phyloP scores from a whole-genome alignment of 2,113 vertebrate genomes.

The Dipodomys spectabilis region DNA sequence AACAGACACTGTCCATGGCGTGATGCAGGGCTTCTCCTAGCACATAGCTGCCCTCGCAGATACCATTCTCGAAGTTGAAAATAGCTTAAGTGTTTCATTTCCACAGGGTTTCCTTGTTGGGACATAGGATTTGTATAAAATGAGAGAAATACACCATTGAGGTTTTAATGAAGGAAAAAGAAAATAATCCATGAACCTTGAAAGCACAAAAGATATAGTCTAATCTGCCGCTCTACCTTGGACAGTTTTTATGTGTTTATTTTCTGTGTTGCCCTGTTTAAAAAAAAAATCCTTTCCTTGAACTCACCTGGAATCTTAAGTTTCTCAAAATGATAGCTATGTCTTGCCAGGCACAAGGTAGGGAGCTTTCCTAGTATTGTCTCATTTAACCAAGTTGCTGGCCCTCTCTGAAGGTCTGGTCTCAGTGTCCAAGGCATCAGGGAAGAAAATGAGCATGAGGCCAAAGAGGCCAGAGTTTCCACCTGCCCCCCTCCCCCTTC shows the following conservation, averaged over 20 bases:
- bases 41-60: not conserved
- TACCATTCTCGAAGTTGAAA: slow-evolving; percentile 5
- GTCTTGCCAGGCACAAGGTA: not conserved
- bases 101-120: not conserved
- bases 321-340: slow-evolving; percentile 6
- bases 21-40: not conserved
- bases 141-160: not conserved
- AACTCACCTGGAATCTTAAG: not conserved
- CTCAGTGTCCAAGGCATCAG: not conserved
- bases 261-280: slow-evolving; percentile 11
- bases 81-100: slow-evolving; percentile 18
- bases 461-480: not conserved
- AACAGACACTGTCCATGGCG: not conserved
- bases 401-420: rapidly evolving
- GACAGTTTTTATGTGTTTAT: not conserved
- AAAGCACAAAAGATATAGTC: slow-evolving; percentile 13
- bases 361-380: not conserved
- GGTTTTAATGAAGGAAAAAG: slow-evolving; percentile 5
- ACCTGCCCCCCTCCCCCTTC: too few relatives aligned
- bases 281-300: slow-evolving; percentile 24
- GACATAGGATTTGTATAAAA: not conserved
- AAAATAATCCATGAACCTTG: not conserved
- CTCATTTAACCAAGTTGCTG: not conserved
- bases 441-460: not conserved
- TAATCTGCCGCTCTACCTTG: not conserved